phyloP scores from a whole-genome alignment of 2,113 vertebrate genomes.

The Vireo altiloquus region DNA sequence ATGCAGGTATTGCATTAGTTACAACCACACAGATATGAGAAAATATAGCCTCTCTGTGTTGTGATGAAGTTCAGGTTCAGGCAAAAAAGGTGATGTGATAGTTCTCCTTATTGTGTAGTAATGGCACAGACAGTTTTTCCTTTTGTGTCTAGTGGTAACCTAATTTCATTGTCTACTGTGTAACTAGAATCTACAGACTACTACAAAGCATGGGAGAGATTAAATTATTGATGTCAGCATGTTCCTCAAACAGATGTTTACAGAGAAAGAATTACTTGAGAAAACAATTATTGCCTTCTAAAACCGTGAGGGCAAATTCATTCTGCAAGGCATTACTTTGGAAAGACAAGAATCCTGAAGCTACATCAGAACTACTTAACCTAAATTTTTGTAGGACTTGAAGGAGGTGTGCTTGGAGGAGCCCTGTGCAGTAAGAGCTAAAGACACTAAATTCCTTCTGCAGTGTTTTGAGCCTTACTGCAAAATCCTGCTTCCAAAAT shows the following conservation, averaged over 20 bases:
- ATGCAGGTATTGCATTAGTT: background rate
- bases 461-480: background rate
- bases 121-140: background rate
- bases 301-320: background rate
- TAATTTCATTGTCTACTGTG: slow-evolving; percentile 30
- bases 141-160: background rate
- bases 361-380: rapidly evolving
- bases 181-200: background rate
- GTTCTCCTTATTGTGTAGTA: background rate
- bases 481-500: background rate
- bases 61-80: background rate
- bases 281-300: background rate
- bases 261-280: background rate
- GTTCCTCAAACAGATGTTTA: background rate
- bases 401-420: background rate
- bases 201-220: background rate
- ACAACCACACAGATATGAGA: background rate
- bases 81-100: background rate
- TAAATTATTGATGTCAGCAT: background rate
- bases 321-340: background rate
- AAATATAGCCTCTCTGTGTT: background rate
- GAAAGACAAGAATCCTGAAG: background rate
- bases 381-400: background rate
- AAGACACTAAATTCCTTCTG: background rate
- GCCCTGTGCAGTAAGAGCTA: background rate